phyloP scores from a whole-genome alignment of 2,888 invertebrate genomes.

The Falcaria lacertinaria region DNA sequence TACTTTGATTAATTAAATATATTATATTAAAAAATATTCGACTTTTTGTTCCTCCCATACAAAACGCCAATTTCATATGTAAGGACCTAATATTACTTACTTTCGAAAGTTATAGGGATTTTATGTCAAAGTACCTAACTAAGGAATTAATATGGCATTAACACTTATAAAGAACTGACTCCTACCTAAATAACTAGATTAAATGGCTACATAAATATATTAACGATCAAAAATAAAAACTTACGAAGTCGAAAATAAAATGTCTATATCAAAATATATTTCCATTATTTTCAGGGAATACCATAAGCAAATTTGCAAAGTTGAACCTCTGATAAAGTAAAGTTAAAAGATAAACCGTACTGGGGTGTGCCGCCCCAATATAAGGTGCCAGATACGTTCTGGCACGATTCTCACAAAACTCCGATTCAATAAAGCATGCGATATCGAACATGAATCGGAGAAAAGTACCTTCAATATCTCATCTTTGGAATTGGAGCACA shows the following conservation, averaged over 20 bases:
- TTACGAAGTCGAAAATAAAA: neutral
- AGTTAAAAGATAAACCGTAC: constrained; percentile 21
- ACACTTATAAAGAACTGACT: no score
- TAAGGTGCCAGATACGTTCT: constrained; percentile 15
- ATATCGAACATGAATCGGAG: neutral
- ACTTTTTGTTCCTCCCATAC: no score
- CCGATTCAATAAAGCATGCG: constrained; percentile 19
- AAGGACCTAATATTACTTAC: no score
- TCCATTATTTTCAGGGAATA: neutral
- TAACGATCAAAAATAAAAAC: neutral
- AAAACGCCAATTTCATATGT: no score
- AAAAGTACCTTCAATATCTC: neutral
- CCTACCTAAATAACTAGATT: no score
- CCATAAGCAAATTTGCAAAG: constrained; percentile 13
- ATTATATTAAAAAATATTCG: no score
- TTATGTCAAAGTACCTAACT: no score
- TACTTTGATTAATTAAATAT: no score
- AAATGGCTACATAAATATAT: neutral
- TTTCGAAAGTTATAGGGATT: no score
- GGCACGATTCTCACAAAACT: constrained; percentile 13
- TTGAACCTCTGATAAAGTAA: constrained; percentile 13
- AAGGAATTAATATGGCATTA: no score
- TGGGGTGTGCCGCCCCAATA: constrained; percentile 20
- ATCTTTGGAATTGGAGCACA: neutral
- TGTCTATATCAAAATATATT: neutral